phyloP scores from a whole-genome alignment of 2,797 vertebrate genomes.

The Molothrus aeneus region DNA sequence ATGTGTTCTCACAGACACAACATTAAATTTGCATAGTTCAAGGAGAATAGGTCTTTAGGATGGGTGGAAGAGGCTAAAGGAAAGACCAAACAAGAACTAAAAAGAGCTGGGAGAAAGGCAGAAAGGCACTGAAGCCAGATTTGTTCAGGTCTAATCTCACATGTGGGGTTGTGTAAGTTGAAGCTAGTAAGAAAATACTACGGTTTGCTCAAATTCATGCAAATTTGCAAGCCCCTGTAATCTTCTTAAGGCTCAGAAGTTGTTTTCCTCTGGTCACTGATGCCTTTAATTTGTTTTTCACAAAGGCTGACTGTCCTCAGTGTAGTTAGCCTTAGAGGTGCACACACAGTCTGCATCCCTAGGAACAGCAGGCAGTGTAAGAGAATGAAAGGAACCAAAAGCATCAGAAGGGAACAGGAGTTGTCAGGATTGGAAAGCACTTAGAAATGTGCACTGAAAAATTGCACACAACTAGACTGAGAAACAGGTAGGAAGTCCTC shows the following conservation, averaged over 20 bases:
- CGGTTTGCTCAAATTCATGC: background rate
- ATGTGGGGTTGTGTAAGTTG: background rate
- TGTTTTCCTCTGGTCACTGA: background rate
- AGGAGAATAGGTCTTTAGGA: background rate
- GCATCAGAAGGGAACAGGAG: background rate
- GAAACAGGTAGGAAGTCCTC: background rate
- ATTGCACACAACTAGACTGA: background rate
- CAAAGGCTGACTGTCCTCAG: background rate
- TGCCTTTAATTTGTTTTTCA: conserved; percentile 6
- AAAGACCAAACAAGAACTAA: background rate
- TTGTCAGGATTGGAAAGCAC: background rate
- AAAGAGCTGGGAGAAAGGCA: background rate
- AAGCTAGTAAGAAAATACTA: background rate
- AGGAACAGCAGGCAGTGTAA: background rate
- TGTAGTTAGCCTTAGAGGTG: background rate
- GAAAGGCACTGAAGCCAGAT: background rate
- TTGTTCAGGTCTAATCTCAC: background rate
- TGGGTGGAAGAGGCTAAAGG: background rate
- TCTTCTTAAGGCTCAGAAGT: background rate
- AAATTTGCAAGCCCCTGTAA: background rate
- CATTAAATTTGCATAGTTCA: background rate
- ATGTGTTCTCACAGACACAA: background rate
- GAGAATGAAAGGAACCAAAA: background rate
- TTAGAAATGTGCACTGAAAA: background rate
- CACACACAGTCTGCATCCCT: background rate